Evolutionary conservation across 2,797 vertebrate species (phyloP).

Genomic region (Hoplostethus mediterraneus): DNA sequence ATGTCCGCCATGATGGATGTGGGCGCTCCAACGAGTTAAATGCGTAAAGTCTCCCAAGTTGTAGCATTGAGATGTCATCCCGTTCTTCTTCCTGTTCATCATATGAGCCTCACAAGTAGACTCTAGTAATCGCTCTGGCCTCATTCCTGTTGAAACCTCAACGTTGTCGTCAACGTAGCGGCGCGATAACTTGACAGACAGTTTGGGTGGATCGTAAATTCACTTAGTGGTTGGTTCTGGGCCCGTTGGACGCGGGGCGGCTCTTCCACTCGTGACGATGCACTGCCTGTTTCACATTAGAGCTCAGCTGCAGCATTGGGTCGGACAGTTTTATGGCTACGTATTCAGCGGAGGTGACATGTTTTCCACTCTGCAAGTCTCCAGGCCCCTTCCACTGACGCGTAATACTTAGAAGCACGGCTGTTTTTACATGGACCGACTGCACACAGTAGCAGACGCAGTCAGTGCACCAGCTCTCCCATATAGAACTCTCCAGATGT

Average conservation of each 20-base stretch:
- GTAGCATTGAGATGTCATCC: too few species aligned
- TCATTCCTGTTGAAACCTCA: too few species aligned
- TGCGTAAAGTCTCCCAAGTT: too few species aligned
- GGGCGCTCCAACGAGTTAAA: too few species aligned
- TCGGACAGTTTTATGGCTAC: slow-evolving; percentile 44
- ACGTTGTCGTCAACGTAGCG: too few species aligned
- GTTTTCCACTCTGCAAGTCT: slow-evolving; percentile 35
- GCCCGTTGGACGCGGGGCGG: not conserved
- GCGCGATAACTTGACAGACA: too few species aligned
- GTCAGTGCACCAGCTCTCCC: not conserved
- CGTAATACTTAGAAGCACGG: slow-evolving; percentile 24
- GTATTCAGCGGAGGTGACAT: slow-evolving; percentile 14
- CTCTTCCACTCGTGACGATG: not conserved
- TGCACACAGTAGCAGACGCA: not conserved
- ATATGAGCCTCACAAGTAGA: too few species aligned
- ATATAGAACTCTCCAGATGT: not conserved
- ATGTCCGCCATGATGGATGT: too few species aligned
- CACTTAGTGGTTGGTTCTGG: not conserved
- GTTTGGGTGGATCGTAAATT: too few species aligned
- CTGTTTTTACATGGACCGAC: not conserved
- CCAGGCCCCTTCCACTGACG: slow-evolving; percentile 20
- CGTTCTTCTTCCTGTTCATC: too few species aligned
- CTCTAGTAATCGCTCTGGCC: too few species aligned
- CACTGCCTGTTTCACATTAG: slow-evolving; percentile 7
- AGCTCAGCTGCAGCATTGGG: slow-evolving; percentile 15